Conservation (phyloP, 2,113 vertebrate species). For the Probosciger aterrimus region DNA sequence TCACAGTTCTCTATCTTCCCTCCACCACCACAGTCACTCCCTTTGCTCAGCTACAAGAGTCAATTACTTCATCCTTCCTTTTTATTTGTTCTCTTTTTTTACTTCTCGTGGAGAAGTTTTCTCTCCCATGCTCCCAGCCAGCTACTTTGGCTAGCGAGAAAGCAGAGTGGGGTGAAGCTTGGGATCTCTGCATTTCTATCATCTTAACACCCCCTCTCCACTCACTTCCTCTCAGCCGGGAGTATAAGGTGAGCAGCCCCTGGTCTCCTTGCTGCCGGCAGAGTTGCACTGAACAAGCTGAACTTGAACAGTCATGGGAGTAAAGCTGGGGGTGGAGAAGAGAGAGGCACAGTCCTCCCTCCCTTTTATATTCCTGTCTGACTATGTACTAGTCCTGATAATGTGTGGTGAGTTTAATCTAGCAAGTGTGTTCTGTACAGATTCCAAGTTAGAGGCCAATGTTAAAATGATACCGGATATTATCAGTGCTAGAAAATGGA, state of each 20-base stretch:
- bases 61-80: constrained; percentile 17
- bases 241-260: not conserved
- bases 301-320: not conserved
- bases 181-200: constrained; percentile 3
- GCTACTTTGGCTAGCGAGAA: not conserved
- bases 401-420: not conserved
- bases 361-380: not conserved
- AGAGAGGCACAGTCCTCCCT: not conserved
- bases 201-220: constrained; percentile 4
- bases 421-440: not conserved
- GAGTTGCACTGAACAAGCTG: not conserved
- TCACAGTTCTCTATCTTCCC: constrained; percentile 26
- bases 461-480: not conserved
- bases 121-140: constrained; percentile 59
- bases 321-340: not conserved
- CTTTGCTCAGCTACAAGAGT: constrained; percentile 35
- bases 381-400: not conserved
- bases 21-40: constrained; percentile 7
- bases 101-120: not conserved
- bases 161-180: not conserved
- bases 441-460: not conserved
- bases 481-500: not conserved
- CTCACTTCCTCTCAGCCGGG: constrained; percentile 6
- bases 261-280: not conserved
- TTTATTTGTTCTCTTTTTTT: too few relatives aligned